phyloP scores from a whole-genome alignment of 2,797 vertebrate species.

The Cuculus canorus region DNA sequence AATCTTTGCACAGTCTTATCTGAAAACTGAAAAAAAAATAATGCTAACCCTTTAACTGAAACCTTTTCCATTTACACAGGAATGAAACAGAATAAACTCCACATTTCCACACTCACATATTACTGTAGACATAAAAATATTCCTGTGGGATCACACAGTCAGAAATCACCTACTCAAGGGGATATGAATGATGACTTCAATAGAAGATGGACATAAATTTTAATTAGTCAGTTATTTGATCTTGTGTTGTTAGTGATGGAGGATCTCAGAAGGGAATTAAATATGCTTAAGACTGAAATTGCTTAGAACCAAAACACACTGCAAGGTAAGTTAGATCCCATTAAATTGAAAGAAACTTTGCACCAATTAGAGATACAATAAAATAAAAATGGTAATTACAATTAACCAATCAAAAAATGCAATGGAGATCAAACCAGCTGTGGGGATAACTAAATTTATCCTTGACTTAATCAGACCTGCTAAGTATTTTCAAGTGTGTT shows the following conservation, averaged over 20 bases:
- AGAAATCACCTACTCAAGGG: conserved; percentile 66
- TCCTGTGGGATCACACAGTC: conserved; percentile 59
- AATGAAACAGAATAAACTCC: conserved; percentile 48
- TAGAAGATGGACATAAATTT: conserved; percentile 72
- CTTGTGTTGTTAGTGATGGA: conserved; percentile 66
- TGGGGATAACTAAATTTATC: conserved; percentile 34
- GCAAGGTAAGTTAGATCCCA: conserved; percentile 57
- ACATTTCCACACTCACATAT: conserved; percentile 31
- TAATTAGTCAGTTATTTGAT: conserved; percentile 79
- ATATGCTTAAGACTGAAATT: conserved; percentile 73
- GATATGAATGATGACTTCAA: conserved; percentile 59
- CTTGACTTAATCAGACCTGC: not conserved
- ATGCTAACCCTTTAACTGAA: not conserved
- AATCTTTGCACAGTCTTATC: not conserved
- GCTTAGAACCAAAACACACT: conserved; percentile 66
- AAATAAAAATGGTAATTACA: conserved; percentile 33
- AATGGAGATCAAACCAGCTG: not conserved
- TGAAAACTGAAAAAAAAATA: not conserved
- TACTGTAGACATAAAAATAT: conserved; percentile 61
- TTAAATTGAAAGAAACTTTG: conserved; percentile 62
- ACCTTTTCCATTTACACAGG: conserved; percentile 42
- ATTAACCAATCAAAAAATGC: not conserved
- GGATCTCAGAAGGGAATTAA: conserved; percentile 73
- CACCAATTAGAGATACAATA: conserved; percentile 30
- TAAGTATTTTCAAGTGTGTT: not conserved